Evolutionary conservation across 2,797 vertebrate genomes (phyloP).

Genomic region (Centroberyx gerrardi): DNA sequence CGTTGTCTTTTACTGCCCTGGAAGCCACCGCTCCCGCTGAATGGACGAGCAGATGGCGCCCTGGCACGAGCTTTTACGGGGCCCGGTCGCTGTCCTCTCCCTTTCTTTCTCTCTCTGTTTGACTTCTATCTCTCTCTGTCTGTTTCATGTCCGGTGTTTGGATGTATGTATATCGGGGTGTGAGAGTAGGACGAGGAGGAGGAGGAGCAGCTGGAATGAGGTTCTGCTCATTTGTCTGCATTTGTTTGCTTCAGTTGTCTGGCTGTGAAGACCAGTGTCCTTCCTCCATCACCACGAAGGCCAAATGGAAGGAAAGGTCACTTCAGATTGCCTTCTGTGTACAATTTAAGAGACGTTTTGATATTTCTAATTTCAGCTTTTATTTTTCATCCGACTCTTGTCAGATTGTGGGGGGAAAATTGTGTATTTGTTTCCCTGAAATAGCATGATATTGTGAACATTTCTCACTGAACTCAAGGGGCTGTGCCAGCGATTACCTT

Average conservation of each 20-base stretch:
- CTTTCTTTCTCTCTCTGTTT: constrained; percentile 41
- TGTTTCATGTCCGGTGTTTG: constrained; percentile 52
- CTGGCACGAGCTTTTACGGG: constrained; percentile 61
- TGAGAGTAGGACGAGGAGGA: constrained; percentile 54
- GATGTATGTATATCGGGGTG: constrained; percentile 60
- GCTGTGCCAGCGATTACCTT: too few species aligned
- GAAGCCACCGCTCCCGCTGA: constrained; percentile 70
- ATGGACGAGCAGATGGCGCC: constrained; percentile 81
- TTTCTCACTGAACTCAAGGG: too few species aligned
- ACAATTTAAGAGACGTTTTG: constrained; percentile 20
- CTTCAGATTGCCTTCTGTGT: constrained; percentile 33
- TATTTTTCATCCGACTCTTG: too few species aligned
- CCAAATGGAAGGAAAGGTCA: constrained; percentile 56
- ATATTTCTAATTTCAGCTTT: too few species aligned
- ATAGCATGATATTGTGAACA: too few species aligned
- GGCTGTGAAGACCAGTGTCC: constrained; percentile 45
- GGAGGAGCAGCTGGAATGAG: constrained; percentile 60
- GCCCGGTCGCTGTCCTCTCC: constrained; percentile 45
- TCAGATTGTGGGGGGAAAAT: too few species aligned
- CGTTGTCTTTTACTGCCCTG: constrained; percentile 69
- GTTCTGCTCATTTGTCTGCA: constrained; percentile 51
- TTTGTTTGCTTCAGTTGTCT: constrained; percentile 45
- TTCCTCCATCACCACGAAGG: constrained; percentile 52
- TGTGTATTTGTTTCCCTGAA: too few species aligned
- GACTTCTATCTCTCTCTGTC: constrained; percentile 46